These are phyloP conservation scores for Heliornis fulica DNA, from an alignment of 2,113 vertebrate species.

Conservation along the genomic window DNA sequence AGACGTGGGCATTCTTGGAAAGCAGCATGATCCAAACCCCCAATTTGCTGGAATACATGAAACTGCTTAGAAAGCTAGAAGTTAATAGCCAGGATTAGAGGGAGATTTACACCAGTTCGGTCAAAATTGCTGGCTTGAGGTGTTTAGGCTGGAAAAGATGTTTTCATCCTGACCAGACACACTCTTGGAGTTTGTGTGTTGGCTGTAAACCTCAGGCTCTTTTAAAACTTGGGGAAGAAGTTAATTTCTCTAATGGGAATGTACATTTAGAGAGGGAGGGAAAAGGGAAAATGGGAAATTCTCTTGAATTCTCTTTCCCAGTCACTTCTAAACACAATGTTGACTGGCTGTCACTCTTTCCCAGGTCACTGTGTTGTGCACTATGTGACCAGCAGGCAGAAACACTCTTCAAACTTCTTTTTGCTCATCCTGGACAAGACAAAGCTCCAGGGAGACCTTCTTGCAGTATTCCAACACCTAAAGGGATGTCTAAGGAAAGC, in stretches of 20 bases:
- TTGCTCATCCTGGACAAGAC: too few species aligned
- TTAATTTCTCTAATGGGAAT: neutral
- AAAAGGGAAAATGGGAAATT: neutral
- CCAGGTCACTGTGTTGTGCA: neutral
- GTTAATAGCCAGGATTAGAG: neutral
- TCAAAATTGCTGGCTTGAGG: neutral
- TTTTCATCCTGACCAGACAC: neutral
- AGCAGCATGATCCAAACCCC: neutral
- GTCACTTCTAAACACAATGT: accelerated
- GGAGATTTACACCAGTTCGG: neutral
- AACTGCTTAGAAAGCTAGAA: neutral
- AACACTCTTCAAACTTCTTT: too few species aligned
- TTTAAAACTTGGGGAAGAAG: neutral
- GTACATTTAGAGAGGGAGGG: neutral
- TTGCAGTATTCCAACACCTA: too few species aligned
- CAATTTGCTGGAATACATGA: neutral
- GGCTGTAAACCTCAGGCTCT: neutral
- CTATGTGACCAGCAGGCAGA: neutral
- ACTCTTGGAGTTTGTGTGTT: neutral
- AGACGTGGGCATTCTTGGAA: neutral
- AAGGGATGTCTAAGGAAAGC: too few species aligned
- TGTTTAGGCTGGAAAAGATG: neutral
- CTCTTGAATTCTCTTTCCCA: neutral
- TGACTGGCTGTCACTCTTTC: neutral
- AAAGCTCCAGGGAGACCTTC: too few species aligned